Base-by-base conservation (phyloP, 2,797 vertebrate genomes). In the Scomberomorus guttatus region DNA sequence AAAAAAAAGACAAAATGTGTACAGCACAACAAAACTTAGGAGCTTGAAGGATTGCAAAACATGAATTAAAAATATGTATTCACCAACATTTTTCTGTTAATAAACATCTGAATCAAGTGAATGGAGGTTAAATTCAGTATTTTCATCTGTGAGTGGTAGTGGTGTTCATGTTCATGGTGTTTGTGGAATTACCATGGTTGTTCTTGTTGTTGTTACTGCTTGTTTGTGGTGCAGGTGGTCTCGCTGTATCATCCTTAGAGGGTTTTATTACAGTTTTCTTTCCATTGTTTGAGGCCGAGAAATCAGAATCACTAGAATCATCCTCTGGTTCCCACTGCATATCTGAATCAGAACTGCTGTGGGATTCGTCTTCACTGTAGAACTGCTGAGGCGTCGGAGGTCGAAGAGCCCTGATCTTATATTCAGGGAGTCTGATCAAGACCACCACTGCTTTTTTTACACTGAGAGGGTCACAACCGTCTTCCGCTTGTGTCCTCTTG, bases 301-400 rank as follows among this genome's bases (percentile, higher is more conserved):
- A 76, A 58, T 93, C 85, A 0, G 83, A 88, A 57, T 83, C 83
- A 34, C 82, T 89, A 1, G 90, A 93, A 32, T 90, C 76, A 3
- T 79, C 80, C 3, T 79, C 46, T 1, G 86, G 83, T 34, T 90
- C 82, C 86, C 86, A 90, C 52, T 78, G 73, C 58, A 75, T 70
- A 2, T 92, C 91, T 7, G 87, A 89, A 14, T 87, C 88, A 0
- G 85, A 88, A 72, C 85, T 92, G 79, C 86, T 77, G 54, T 60
- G 51, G 22, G 84, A 90, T 24, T 93, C 90, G 0, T 83, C 87
- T 67, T 92, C 89, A 2, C 90, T 89, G 88, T 91, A 91, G 73
- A 88, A 92, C 77, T 90, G 90, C 18, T 54, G 79, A 7, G 90
- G 90, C 0, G 84, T 90, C 0, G 81, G 89, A 3, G 89, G 86